Evolutionary conservation across 2,888 invertebrate species (phyloP), one percentile per base, ranked within the genome.

Genomic region (Nematopogon swammerdamellus): DNA sequence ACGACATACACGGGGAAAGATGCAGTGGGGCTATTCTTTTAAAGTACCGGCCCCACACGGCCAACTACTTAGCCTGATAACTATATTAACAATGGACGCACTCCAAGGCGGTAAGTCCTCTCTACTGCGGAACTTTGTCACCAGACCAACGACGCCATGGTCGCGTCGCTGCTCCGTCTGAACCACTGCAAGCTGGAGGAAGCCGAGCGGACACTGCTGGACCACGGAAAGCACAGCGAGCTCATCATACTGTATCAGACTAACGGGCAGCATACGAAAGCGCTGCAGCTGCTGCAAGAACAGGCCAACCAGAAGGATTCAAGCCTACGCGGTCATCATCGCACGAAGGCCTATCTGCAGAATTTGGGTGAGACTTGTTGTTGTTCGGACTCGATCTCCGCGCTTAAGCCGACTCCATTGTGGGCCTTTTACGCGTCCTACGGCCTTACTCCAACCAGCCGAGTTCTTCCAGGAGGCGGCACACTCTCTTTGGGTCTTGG

Each of bases 181-280:
- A 94, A 97, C 70, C 89, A 94, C 64, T 97, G 97, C 62, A 93
- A 97, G 57, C 72, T 97, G 18, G 93, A 92, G 49, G 98, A 98
- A 73, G 91, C 96, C 0, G 98, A 98, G 64, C 86, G 88, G 60
- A 92, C 92, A 1, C 75, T 99, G 30, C 85, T 90, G 55, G 89
- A 90, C 62, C 87, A 92, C 67, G 88, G 92, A 49, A 97, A 97
- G 68, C 89, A 89, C 63, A 91, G 89, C 54, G 98, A 99, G 67
- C 81, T 99, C 1, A 95, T 97, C 56, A 95, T 98, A 60, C 80
- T 99, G 29, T 99, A 98, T 69, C 92, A 97, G 70, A 92, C 91
- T 1, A 97, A 96, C 70, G 93, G 91, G 0, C 89, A 94, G 58
- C 97, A 98, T 65, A 86, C 88, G 53, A 90, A 93, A 72, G 98